A percentile compares a stretch with the other conserved stretches of the same genome.
phyloP scores from a whole-genome alignment of 2,888 invertebrate species.

The Drosophila mercatorum region DNA sequence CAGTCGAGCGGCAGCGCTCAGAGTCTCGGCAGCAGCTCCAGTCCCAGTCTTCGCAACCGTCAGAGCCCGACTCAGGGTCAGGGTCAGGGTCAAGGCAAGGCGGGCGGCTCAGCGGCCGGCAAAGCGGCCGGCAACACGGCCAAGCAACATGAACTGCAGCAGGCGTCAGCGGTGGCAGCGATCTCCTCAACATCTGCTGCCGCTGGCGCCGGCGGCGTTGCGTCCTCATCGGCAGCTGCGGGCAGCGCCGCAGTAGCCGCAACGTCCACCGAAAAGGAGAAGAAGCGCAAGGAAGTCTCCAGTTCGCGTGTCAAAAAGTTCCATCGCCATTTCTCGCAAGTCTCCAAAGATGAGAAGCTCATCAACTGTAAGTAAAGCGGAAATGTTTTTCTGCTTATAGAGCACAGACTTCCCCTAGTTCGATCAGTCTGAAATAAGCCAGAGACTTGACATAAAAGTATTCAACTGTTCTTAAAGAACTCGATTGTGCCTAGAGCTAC shows the following conservation, averaged over 20 bases:
- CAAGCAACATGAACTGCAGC: conserved; percentile 69
- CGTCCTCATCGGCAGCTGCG: conserved; percentile 41
- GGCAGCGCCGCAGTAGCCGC: conserved; percentile 22
- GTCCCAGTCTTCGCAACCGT: conserved; percentile 56
- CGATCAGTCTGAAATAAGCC: too few relatives aligned
- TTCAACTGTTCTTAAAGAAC: not conserved
- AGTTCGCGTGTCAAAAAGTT: conserved; percentile 93
- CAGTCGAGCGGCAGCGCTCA: conserved; percentile 74
- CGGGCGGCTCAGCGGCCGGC: conserved; percentile 32
- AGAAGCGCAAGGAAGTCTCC: conserved; percentile 84
- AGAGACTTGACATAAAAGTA: not conserved
- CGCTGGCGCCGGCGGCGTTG: conserved; percentile 27
- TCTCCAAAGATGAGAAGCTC: conserved; percentile 93
- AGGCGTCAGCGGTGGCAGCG: conserved; percentile 56
- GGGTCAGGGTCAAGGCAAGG: conserved; percentile 9
- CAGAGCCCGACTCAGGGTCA: conserved; percentile 4
- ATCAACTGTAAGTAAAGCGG: conserved; percentile 90
- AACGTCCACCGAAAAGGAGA: conserved; percentile 74
- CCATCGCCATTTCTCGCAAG: conserved; percentile 93
- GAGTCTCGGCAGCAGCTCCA: conserved; percentile 70
- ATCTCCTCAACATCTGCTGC: conserved; percentile 53
- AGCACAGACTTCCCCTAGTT: not conserved
- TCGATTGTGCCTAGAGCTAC: not conserved
- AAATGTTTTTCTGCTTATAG: not conserved
- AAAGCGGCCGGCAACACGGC: conserved; percentile 69